phyloP scores from a whole-genome alignment of 2,888 invertebrate genomes.

The Erebia aethiops region DNA sequence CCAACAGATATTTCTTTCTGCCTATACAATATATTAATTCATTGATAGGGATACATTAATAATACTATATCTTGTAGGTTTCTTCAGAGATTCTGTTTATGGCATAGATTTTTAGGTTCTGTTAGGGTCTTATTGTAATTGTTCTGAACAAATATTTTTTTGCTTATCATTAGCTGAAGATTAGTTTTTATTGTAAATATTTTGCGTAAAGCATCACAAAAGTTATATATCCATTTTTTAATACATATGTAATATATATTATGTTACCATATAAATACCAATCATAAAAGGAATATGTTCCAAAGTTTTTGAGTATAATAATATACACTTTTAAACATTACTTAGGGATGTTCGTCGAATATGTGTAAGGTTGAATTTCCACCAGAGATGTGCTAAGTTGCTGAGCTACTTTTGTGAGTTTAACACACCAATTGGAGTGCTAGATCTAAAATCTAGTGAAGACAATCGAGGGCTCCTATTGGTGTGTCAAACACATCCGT shows the following conservation, averaged over 20 bases:
- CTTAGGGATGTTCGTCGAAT: no score
- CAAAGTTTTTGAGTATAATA: no score
- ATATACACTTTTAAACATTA: no score
- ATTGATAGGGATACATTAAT: conserved; percentile 19
- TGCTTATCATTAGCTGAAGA: background rate
- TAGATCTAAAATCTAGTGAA: no score
- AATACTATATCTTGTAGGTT: background rate
- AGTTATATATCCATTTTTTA: background rate
- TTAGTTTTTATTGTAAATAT: conserved; percentile 2
- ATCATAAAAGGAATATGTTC: no score
- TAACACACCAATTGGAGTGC: no score
- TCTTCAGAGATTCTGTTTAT: conserved; percentile 12
- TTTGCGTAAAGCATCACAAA: conserved; percentile 9
- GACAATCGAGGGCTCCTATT: no score
- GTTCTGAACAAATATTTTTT: conserved; percentile 22
- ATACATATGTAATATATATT: background rate
- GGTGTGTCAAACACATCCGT: no score
- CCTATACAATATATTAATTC: conserved; percentile 18
- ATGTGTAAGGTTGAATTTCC: no score
- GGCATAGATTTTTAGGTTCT: conserved; percentile 1
- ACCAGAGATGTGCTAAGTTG: no score
- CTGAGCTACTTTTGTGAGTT: no score
- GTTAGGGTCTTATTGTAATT: conserved; percentile 10
- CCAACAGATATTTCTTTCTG: conserved; percentile 35
- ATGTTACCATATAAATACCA: background rate